Conservation (phyloP, 2,888 invertebrate genomes). For the Alloplasta piceator region DNA sequence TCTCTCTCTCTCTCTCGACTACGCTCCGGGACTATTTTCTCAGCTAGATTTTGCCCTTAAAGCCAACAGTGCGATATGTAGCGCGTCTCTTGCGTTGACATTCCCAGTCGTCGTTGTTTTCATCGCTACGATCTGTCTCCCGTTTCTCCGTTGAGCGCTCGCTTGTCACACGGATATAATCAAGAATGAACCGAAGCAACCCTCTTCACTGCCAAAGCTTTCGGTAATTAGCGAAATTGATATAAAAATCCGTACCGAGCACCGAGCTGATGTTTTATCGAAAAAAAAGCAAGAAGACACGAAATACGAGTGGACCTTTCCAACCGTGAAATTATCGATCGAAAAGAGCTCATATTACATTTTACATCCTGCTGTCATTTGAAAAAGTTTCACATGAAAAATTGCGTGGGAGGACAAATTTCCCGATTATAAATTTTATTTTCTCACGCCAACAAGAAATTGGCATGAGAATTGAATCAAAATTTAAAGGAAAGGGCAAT, state of each 20-base stretch:
- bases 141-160: constrained; percentile 11
- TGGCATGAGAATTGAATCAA: too few relatives aligned
- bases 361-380: not conserved
- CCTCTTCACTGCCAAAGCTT: not conserved
- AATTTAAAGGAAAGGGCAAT: too few relatives aligned
- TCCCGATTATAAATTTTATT: too few relatives aligned
- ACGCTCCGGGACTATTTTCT: not conserved
- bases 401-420: too few relatives aligned
- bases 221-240: constrained; percentile 30
- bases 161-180: constrained; percentile 2
- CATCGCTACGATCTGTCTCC: constrained; percentile 10
- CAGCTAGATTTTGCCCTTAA: constrained; percentile 19
- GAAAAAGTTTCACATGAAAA: too few relatives aligned
- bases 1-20: too few relatives aligned
- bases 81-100: constrained; percentile 18
- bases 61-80: constrained; percentile 24
- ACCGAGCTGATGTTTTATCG: not conserved
- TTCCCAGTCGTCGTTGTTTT: constrained; percentile 7
- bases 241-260: not conserved
- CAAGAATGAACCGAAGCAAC: constrained; percentile 15
- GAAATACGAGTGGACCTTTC: too few relatives aligned
- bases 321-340: too few relatives aligned
- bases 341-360: not conserved
- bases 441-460: too few relatives aligned
- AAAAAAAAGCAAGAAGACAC: not conserved